Conservation (phyloP, 2,797 vertebrate species). For the Gila robusta region DNA sequence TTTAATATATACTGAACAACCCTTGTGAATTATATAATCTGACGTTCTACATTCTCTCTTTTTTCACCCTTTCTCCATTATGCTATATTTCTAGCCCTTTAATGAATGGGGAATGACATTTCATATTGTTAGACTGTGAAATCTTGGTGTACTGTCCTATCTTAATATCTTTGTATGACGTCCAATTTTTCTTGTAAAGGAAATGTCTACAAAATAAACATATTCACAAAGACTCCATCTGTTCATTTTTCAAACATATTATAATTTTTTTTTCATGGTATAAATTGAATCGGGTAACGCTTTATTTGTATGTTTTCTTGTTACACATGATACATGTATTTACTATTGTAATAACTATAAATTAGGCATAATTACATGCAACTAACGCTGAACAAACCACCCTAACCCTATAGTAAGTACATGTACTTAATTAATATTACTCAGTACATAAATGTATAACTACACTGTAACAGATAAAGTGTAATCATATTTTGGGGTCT, state of each 20-base stretch:
- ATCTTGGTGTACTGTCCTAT: conserved; percentile 65
- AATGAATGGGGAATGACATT: conserved; percentile 56
- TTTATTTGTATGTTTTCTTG: too few species aligned
- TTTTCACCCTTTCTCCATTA: conserved; percentile 56
- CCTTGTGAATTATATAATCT: conserved; percentile 48
- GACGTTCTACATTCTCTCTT: conserved; percentile 50
- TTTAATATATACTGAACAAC: conserved; percentile 47
- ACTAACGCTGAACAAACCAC: too few species aligned
- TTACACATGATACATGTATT: too few species aligned
- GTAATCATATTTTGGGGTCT: too few species aligned
- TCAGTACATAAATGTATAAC: too few species aligned
- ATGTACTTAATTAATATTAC: too few species aligned
- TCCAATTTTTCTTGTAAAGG: conserved; percentile 70
- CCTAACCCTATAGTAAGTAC: too few species aligned
- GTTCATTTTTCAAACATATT: not conserved
- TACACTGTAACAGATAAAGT: too few species aligned
- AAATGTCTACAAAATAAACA: conserved; percentile 75
- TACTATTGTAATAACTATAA: too few species aligned
- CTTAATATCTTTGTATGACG: conserved; percentile 67
- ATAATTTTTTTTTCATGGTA: too few species aligned
- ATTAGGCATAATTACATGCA: too few species aligned
- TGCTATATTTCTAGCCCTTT: conserved; percentile 60
- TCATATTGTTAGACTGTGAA: conserved; percentile 68
- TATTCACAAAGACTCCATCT: conserved; percentile 56
- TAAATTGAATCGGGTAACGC: too few species aligned